Evolutionary conservation across 2,888 invertebrate genomes (phyloP), one percentile per base, ranked within the genome.

Genomic region (Anodontia alba): DNA sequence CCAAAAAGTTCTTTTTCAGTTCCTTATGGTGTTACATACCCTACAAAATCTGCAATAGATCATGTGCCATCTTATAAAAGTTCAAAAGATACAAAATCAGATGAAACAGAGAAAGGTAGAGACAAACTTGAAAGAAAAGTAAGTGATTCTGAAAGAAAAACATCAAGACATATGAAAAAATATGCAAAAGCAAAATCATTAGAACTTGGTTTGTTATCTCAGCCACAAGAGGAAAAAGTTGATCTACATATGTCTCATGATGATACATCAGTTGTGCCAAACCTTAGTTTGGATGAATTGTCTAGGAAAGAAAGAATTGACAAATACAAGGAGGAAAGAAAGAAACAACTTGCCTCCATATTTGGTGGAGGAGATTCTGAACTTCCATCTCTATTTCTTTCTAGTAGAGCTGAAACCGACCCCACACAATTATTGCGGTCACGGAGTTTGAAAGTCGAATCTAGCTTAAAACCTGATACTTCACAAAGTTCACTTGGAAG

Each of bases 291-390:
- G n/a, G 86, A 83, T 73, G 86, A 83, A 49, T 15, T 51, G 33
- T 69, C 83, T 36, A 75, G 91, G n/a, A 95, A 96, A 92, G 96
- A 96, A 94, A 95, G 97, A 92, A 96, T 97, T 90, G 96, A 96
- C 90, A 96, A 96, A 89, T 97, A 97, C 94, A 97, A 97, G 93
- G 97, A 97, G 91, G 96, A 97, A 92, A 95, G 97, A 76, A 95
- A 96, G 82, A 96, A 95, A 90, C 96, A 97, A 93, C 95, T 97
- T 82, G 96, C 96, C 51, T 96, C 83, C 57, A 81, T 90, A 51
- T 85, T 89, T 77, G 84, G 70, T 29, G 72, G 54, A n/a, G 78
- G 79, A 26, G 77, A 82, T 29, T 42, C 51, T 29, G 82, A 84
- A 49, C 67, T 83, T 20, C 89, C 89, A 0, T 89, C 88, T 29